Conservation (phyloP, 2,113 vertebrate genomes). For the Lethenteron camtschaticum region DNA sequence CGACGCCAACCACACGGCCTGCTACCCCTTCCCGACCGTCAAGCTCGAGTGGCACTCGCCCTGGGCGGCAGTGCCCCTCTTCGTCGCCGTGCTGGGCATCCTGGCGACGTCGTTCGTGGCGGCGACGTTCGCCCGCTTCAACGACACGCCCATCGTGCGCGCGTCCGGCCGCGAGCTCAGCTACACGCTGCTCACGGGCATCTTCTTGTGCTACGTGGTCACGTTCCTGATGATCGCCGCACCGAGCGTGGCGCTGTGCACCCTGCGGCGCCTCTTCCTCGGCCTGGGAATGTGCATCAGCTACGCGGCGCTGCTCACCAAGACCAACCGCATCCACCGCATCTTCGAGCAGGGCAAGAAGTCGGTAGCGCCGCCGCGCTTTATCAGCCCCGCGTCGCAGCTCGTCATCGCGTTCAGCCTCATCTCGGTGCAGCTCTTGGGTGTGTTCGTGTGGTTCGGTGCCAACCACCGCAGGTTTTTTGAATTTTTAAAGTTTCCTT, state of each 20-base stretch:
- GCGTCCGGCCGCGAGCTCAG: conserved; percentile 76
- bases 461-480: conserved; percentile 35
- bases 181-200: conserved; percentile 67
- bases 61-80: conserved; percentile 71
- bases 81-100: conserved; percentile 77
- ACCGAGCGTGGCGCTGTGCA: conserved; percentile 59
- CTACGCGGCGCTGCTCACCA: conserved; percentile 73
- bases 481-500: too few species aligned
- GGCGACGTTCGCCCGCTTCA: conserved; percentile 70
- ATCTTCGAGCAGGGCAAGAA: conserved; percentile 90
- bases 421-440: conserved; percentile 69
- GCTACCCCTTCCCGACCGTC: conserved; percentile 59
- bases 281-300: conserved; percentile 91
- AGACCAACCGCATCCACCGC: conserved; percentile 85
- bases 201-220: conserved; percentile 86
- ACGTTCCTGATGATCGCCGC: conserved; percentile 92
- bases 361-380: conserved; percentile 59
- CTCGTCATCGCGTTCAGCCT: conserved; percentile 71
- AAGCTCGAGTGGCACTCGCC: conserved; percentile 84
- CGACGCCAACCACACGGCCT: conserved; percentile 53
- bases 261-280: conserved; percentile 63
- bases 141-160: conserved; percentile 73
- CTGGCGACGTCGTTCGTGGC: conserved; percentile 67
- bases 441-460: conserved; percentile 76
- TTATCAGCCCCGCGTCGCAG: conserved; percentile 83